These are phyloP conservation scores for Cryptophagus acutangulus DNA, from an alignment of 2,888 invertebrate species.

Conservation along the genomic window DNA sequence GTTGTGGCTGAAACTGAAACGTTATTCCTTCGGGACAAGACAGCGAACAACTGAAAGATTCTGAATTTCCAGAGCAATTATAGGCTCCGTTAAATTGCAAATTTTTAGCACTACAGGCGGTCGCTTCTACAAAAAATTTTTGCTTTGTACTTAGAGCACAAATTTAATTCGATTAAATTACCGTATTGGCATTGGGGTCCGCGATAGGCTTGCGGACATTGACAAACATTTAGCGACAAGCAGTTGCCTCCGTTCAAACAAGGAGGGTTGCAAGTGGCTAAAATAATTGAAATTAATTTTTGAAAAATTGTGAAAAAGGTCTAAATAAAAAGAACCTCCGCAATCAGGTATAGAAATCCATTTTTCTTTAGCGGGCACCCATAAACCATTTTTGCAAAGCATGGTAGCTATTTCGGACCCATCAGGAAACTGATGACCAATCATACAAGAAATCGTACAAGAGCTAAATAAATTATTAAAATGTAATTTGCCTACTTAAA, in stretches of 20 bases:
- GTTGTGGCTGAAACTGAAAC: slow-evolving; percentile 58
- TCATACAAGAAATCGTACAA: slow-evolving; percentile 63
- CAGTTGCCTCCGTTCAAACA: slow-evolving; percentile 82
- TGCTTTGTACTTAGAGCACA: background rate
- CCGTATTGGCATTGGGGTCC: slow-evolving; percentile 71
- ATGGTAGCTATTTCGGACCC: slow-evolving; percentile 64
- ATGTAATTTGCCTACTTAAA: background rate
- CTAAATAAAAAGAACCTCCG: slow-evolving; percentile 48
- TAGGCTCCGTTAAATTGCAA: slow-evolving; percentile 73
- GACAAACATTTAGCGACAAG: slow-evolving; percentile 68
- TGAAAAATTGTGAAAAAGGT: background rate
- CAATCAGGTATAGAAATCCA: slow-evolving; percentile 66
- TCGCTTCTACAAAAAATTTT: slow-evolving; percentile 49
- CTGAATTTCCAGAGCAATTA: slow-evolving; percentile 61
- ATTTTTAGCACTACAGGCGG: slow-evolving; percentile 57
- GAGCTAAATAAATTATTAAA: slow-evolving; percentile 49
- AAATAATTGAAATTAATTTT: slow-evolving; percentile 26
- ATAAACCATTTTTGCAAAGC: slow-evolving; percentile 64
- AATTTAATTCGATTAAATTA: slow-evolving; percentile 41
- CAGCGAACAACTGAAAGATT: slow-evolving; percentile 60
- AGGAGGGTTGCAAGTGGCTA: slow-evolving; percentile 63
- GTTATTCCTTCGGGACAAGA: slow-evolving; percentile 61
- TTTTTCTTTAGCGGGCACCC: slow-evolving; percentile 63
- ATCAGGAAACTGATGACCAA: slow-evolving; percentile 67
- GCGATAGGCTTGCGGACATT: slow-evolving; percentile 66